These are phyloP conservation scores for Eristalinus sepulchralis DNA, from an alignment of 2,888 invertebrate species.

Conservation along the genomic window DNA sequence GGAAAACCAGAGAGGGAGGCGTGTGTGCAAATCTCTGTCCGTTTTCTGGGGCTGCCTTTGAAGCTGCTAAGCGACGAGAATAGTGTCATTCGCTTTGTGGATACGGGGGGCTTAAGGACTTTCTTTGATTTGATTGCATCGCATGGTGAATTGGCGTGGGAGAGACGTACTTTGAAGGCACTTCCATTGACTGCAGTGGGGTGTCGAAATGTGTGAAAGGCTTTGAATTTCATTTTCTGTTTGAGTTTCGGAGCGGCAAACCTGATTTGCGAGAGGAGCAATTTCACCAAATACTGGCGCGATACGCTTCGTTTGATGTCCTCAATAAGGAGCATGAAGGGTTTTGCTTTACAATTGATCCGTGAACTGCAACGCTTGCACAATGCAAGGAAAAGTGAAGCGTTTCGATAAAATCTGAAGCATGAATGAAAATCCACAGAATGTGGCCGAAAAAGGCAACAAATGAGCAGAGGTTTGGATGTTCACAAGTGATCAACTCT, in stretches of 20 bases:
- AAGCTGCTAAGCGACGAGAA: neutral
- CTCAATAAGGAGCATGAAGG: no score
- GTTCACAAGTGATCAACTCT: no score
- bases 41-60: neutral
- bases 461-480: no score
- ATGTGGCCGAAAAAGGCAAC: no score
- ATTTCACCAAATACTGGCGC: no score
- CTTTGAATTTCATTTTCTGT: neutral
- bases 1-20: constrained; percentile 1
- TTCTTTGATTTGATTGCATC: neutral
- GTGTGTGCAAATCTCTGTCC: neutral
- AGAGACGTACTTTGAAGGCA: neutral
- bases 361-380: no score
- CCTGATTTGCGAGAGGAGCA: neutral
- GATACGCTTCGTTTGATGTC: no score
- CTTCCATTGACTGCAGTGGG: neutral
- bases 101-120: neutral
- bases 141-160: neutral
- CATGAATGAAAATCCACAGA: no score
- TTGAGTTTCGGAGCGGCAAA: neutral
- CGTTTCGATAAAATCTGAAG: no score
- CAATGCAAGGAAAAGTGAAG: no score
- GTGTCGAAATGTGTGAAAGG: neutral
- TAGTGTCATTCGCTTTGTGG: neutral
- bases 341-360: no score